Evolutionary conservation across 2,888 invertebrate species (phyloP).

Genomic region (Perithous albicinctus): DNA sequence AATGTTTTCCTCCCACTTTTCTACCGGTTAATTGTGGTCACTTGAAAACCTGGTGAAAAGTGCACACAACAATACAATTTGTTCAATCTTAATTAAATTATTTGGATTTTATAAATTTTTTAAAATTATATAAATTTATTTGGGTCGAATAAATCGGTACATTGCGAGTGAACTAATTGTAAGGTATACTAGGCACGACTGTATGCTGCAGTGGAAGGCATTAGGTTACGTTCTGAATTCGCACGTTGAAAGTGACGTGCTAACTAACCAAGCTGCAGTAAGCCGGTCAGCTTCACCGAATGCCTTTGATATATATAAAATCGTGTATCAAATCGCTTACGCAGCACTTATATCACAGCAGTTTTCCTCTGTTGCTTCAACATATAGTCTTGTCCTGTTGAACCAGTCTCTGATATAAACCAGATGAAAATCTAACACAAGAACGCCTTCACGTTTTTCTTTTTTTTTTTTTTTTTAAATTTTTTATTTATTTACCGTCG

Average conservation of each 20-base stretch:
- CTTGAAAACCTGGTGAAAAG: background rate
- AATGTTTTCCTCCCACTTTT: background rate
- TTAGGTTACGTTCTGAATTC: background rate
- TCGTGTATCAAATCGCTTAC: conserved; percentile 3
- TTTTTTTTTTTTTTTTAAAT: no score
- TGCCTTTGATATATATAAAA: background rate
- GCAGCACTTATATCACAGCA: conserved; percentile 10
- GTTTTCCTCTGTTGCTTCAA: background rate
- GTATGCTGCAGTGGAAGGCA: background rate
- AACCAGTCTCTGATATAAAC: conserved; percentile 29
- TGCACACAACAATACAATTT: background rate
- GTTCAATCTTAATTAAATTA: background rate
- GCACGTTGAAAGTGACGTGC: background rate
- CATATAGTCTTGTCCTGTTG: conserved; percentile 12
- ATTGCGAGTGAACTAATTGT: background rate
- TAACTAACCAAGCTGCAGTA: background rate
- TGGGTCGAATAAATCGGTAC: background rate
- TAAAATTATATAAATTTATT: background rate
- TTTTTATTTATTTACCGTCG: conserved; percentile 12
- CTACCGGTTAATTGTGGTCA: background rate
- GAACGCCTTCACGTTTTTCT: conserved; percentile 17
- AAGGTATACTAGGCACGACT: background rate
- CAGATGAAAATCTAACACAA: conserved; percentile 47
- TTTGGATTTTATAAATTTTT: no score
- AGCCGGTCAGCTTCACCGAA: background rate